phyloP scores from a whole-genome alignment of 1,140 invertebrate genomes.

The Calycopis cecrops region DNA sequence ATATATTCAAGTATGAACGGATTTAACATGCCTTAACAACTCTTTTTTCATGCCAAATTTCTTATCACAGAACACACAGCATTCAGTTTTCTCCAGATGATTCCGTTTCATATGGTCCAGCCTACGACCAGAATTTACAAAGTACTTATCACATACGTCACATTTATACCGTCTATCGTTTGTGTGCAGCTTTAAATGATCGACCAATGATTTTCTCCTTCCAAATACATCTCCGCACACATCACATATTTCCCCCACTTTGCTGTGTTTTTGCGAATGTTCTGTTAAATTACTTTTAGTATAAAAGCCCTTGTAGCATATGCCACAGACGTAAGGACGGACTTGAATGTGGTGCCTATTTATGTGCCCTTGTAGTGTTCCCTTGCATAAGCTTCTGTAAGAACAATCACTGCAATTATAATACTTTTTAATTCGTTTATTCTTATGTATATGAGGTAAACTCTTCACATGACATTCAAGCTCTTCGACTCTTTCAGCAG shows the following conservation, averaged over 20 bases:
- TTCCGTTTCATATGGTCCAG: constrained; percentile 47
- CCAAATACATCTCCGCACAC: constrained; percentile 44
- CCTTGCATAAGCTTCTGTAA: constrained; percentile 42
- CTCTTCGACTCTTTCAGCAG: too few species aligned
- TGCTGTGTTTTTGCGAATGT: constrained; percentile 38
- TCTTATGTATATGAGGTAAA: neutral
- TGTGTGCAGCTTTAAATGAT: constrained; percentile 47
- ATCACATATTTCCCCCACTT: constrained; percentile 42
- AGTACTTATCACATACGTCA: constrained; percentile 40
- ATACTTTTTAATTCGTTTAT: constrained; percentile 22
- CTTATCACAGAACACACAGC: constrained; percentile 46
- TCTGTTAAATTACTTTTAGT: constrained; percentile 48
- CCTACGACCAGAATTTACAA: constrained; percentile 45
- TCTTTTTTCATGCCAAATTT: constrained; percentile 49
- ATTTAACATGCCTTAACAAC: constrained; percentile 46
- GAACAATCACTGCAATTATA: constrained; percentile 38
- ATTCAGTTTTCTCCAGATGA: constrained; percentile 39
- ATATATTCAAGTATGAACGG: constrained; percentile 37
- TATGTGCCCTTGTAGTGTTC: constrained; percentile 42
- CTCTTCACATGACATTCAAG: too few species aligned
- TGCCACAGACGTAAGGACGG: constrained; percentile 38
- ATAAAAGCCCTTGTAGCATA: constrained; percentile 50
- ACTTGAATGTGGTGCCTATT: constrained; percentile 46
- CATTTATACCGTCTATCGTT: constrained; percentile 45
- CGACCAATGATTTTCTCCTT: constrained; percentile 39